phyloP scores from a whole-genome alignment of 2,113 vertebrate genomes.

The Rhabdornis inornatus region DNA sequence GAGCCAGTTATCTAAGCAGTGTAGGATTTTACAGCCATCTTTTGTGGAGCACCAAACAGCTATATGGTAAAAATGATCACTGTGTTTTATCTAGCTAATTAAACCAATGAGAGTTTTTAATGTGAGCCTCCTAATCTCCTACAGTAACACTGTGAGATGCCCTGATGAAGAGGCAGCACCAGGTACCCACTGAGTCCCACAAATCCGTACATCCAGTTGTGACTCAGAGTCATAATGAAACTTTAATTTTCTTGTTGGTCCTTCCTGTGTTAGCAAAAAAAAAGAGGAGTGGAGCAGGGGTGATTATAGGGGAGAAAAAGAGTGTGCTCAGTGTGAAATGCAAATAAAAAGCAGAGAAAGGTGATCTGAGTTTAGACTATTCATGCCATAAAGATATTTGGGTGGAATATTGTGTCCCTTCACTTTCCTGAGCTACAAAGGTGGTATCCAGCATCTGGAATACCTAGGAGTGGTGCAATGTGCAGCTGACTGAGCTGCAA shows the following conservation, averaged over 20 bases:
- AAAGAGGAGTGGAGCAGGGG: neutral
- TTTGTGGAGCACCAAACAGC: neutral
- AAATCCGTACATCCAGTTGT: neutral
- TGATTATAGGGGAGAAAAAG: neutral
- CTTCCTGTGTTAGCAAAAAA: neutral
- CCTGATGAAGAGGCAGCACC: neutral
- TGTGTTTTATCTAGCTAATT: neutral
- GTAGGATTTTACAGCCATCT: neutral
- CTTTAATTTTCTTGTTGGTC: neutral
- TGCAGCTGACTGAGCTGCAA: neutral
- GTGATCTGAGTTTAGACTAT: neutral
- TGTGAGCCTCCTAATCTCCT: neutral
- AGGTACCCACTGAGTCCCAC: neutral
- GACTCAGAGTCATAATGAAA: neutral
- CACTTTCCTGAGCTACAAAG: neutral
- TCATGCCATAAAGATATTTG: neutral
- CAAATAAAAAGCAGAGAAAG: neutral
- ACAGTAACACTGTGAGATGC: neutral
- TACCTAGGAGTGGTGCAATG: neutral
- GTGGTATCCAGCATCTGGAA: neutral
- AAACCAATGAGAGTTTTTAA: constrained; percentile 15
- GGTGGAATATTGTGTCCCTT: neutral
- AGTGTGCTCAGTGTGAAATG: neutral
- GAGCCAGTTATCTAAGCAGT: neutral
- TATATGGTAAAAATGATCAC: neutral